Conservation (phyloP, 2,888 invertebrate genomes). For the Abrostola tripartita region DNA sequence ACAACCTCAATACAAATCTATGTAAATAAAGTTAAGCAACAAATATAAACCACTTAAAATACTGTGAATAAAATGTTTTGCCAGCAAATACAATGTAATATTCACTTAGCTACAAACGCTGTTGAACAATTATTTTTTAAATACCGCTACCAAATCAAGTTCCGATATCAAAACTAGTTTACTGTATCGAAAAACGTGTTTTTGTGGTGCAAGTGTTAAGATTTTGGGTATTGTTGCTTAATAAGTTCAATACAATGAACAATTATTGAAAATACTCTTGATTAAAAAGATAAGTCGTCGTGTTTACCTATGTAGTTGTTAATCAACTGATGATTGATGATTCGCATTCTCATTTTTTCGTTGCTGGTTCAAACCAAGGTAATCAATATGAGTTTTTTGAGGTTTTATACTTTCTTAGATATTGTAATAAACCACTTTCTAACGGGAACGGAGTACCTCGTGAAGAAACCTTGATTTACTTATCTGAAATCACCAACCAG, state of each 20-base stretch:
- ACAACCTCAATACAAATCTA: too few relatives aligned
- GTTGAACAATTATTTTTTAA: conserved; percentile 56
- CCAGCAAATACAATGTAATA: conserved; percentile 12
- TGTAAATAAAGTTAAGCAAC: background rate
- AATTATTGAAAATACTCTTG: background rate
- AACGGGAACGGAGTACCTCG: too few relatives aligned
- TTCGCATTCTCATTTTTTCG: too few relatives aligned
- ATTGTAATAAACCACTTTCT: too few relatives aligned
- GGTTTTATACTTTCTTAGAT: too few relatives aligned
- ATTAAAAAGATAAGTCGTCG: background rate
- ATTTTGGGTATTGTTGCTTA: background rate
- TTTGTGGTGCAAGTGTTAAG: conserved; percentile 39
- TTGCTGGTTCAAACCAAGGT: too few relatives aligned
- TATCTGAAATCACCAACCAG: too few relatives aligned
- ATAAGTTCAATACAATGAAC: background rate
- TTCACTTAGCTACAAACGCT: conserved; percentile 7
- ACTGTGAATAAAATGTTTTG: background rate
- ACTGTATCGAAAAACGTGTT: conserved; percentile 60
- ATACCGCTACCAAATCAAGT: conserved; percentile 59
- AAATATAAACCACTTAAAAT: background rate
- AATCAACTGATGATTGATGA: too few relatives aligned
- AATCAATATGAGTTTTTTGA: too few relatives aligned
- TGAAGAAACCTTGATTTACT: too few relatives aligned
- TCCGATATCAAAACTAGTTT: conserved; percentile 64
- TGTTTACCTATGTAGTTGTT: too few relatives aligned